Percentiles rank a stretch among this genome's conserved stretches.
These are phyloP conservation scores for Eulemur albifrons DNA, from an alignment of 2,797 vertebrate species.

Conservation along the genomic window DNA sequence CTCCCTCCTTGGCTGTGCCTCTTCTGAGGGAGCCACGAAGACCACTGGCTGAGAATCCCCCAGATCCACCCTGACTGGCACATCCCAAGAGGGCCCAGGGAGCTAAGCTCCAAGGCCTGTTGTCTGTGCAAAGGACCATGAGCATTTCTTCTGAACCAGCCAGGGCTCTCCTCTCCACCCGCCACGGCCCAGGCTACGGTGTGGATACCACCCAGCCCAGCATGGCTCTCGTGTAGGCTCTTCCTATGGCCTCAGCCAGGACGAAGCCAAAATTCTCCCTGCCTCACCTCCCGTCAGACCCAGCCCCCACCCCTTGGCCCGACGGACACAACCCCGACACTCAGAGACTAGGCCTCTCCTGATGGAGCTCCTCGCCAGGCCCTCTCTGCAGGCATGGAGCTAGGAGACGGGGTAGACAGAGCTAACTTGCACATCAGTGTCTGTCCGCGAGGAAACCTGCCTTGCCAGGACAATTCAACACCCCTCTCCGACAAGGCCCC, in stretches of 20 bases:
- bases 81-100: not conserved
- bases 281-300: not conserved
- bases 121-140: not conserved
- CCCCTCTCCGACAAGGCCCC: not conserved
- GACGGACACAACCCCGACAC: not conserved
- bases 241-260: not conserved
- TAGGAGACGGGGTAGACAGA: not conserved
- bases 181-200: not conserved
- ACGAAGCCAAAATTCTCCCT: not conserved
- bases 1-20: not conserved
- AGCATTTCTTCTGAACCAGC: not conserved
- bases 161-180: not conserved
- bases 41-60: not conserved
- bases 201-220: not conserved
- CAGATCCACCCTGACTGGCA: not conserved
- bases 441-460: not conserved
- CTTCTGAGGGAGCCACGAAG: not conserved
- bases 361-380: not conserved
- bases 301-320: not conserved
- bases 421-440: not conserved
- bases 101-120: not conserved
- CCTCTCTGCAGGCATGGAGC: not conserved
- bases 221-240: not conserved
- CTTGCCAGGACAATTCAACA: not conserved
- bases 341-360: not conserved